Evolutionary conservation across 1,140 invertebrate species (phyloP).

Genomic region (Mylabris phalerata): DNA sequence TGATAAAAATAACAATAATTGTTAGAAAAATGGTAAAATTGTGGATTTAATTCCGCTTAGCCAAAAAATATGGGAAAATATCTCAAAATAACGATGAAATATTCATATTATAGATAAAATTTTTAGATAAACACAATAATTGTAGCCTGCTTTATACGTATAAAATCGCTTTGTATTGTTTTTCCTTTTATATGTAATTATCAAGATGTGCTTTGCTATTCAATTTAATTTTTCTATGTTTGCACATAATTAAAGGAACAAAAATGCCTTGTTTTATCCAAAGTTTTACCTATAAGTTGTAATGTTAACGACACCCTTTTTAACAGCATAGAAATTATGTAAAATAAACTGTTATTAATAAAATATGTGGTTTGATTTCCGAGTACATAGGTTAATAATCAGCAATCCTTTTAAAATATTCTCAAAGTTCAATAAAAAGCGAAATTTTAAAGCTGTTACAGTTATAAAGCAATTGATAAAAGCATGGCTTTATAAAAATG

Average conservation of each 20-base stretch:
- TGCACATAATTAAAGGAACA: constrained; percentile 1
- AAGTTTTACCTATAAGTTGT: constrained; percentile 1
- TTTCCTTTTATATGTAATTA: constrained; percentile 8
- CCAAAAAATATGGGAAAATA: constrained; percentile 4
- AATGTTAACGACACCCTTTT: constrained; percentile 6
- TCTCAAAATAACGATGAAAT: no score
- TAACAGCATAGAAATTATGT: constrained; percentile 12
- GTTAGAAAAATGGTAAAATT: constrained; percentile 8
- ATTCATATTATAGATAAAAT: neutral
- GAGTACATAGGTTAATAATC: no score
- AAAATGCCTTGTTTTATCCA: constrained; percentile 3
- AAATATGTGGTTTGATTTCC: neutral
- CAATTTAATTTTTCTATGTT: neutral
- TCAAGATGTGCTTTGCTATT: constrained; percentile 11
- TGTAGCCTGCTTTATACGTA: constrained; percentile 13
- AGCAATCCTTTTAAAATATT: no score
- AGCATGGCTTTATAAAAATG: no score
- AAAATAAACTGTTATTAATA: constrained; percentile 18
- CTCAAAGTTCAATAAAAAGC: no score
- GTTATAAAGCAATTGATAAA: no score
- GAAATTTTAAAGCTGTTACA: no score
- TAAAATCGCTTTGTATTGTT: neutral
- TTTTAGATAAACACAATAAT: constrained; percentile 10
- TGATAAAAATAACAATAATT: constrained; percentile 2
- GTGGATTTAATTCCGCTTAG: constrained; percentile 4